Base-by-base conservation (phyloP, 2,113 vertebrate genomes). In the Gila orcuttii region DNA sequence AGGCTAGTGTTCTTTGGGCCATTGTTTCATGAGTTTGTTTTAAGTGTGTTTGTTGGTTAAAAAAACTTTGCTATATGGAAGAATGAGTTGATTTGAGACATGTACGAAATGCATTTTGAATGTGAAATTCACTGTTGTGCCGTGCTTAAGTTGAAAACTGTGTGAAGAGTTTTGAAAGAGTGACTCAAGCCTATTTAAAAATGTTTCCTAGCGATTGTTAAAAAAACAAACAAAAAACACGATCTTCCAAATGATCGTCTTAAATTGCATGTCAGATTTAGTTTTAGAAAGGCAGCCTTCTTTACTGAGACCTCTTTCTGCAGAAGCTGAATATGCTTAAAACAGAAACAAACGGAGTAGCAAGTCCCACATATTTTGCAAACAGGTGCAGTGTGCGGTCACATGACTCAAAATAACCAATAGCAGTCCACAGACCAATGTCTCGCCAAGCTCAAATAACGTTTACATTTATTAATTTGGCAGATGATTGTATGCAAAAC, bases 391-490 rank as follows among this genome's bases (percentile, higher is more conserved):
- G 31, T 36, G 2, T 21, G 28, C 36, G 21, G 76, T 59, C 78
- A 80, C 23, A 19, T 42, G 57, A 62, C 33, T 45, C 57, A 62
- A 80, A 64, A 10, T 3, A 59, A 36, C 52, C 57, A 79, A 62
- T 1, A 62, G 6, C 33, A 79, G 2, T 23, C 2, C 13, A 36
- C 21, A 60, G 28, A 23, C 6, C 21, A 60, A 25, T 42, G 11
- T 25, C 57, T 11, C 7, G 17, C 23, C 59, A 80, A 80, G 78
- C 21, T 64, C 57, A 81, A 81, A 64, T 47, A 28, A 66, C 79
- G 28, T 28, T 21, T 21, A 81, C 57, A 42, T 81, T 81, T 81
- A 81, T 81, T 81, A 1, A 39, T 59, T 39, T 25, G 57, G 57
- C 52, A 28, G 13, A 21, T 66, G n/a, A 2, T 80, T 80, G 47